Evolutionary conservation across 2,797 vertebrate species (phyloP).

Genomic region (Poeciliopsis presidionis): DNA sequence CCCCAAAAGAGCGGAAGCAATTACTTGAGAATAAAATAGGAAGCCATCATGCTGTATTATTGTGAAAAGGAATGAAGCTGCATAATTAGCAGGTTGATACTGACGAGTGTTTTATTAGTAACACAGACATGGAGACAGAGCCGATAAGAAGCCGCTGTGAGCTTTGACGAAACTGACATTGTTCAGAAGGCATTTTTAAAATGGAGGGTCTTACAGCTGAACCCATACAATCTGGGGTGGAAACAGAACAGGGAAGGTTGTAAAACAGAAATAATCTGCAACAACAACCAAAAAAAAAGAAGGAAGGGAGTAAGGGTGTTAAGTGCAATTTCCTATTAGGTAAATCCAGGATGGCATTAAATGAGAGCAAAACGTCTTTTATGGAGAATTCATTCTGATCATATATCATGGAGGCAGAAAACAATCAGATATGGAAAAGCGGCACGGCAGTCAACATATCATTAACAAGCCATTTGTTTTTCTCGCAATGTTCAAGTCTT

Average conservation of each 20-base stretch:
- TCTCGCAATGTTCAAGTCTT: constrained; percentile 49
- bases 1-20: not conserved
- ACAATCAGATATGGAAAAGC: constrained; percentile 72
- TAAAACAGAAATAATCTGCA: constrained; percentile 71
- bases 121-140: constrained; percentile 82
- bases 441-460: constrained; percentile 62
- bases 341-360: constrained; percentile 72
- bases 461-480: constrained; percentile 49
- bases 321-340: constrained; percentile 73
- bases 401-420: constrained; percentile 67
- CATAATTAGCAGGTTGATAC: constrained; percentile 69
- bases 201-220: constrained; percentile 54
- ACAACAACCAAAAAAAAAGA: constrained; percentile 37
- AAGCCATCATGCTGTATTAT: not conserved
- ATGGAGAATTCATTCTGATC: constrained; percentile 64
- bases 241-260: constrained; percentile 52
- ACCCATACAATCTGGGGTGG: constrained; percentile 53
- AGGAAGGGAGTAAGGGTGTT: constrained; percentile 11
- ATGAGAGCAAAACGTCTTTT: constrained; percentile 53
- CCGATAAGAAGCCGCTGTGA: constrained; percentile 75
- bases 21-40: not conserved
- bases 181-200: constrained; percentile 80
- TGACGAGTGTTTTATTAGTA: constrained; percentile 85
- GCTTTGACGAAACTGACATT: constrained; percentile 75
- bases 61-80: constrained; percentile 52